Base-by-base conservation (phyloP, 1,140 invertebrate species). In the Drosophila micromelanica region DNA sequence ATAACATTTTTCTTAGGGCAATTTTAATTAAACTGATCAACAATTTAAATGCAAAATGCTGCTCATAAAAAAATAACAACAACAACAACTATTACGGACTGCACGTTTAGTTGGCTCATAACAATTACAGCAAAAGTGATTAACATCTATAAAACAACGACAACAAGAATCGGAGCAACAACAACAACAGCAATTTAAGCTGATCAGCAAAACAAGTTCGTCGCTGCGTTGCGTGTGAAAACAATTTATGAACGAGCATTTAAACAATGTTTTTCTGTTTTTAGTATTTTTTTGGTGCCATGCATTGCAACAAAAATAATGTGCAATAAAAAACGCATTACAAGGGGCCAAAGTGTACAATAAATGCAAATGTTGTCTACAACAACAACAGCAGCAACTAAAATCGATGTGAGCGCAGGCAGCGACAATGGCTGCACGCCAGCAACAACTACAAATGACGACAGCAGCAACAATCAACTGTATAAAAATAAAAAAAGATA, bases 401-500 rank as follows among this genome's bases (percentile, higher is more conserved):
- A 43, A 67, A 73, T 67, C 63, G 63, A 67, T 73, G 70, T 67
- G 62, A 67, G 67, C 63, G 55, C n/a, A n/a, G 20, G 43, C 63
- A 73, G 56, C 69, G 46, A 60, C 48, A 72, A 63, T 64, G 42
- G 67, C 60, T 59, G 67, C 67, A 71, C 64, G 72, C 54, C 67
- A 73, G 43, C 61, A 62, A 42, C 59, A 64, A 48, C 60, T 48
- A 61, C 64, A 65, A 59, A 46, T 52, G 40, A 48, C 42, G 52
- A 63, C 60, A 72, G 60, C 17, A 78, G 65, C 42, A 67, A 59
- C 38, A 81, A 76, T 65, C 35, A 54, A 54, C 52, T 51, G 51
- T 74, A 74, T 76, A 80, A 86, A 86, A 86, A 78, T 86, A 85
- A 77, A 86, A 85, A 77, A 86, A 87, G 82, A 87, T 82, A 87